Evolutionary conservation across 1,140 invertebrate species (phyloP).

Genomic region (Cotesia typhae): DNA sequence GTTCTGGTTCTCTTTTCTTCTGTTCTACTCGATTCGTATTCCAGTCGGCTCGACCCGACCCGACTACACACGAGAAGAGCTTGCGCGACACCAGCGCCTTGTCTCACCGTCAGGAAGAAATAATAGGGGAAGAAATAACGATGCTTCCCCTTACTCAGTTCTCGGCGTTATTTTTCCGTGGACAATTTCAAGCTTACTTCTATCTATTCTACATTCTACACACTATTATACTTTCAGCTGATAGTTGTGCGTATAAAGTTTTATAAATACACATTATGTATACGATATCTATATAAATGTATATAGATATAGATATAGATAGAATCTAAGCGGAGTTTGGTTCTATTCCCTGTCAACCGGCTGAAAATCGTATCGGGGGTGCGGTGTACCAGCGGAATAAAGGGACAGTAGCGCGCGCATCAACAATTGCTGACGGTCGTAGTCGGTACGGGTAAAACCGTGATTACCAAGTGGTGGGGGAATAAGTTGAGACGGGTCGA

Average conservation of each 20-base stretch:
- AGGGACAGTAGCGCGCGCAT: conserved; percentile 1
- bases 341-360: conserved; percentile 15
- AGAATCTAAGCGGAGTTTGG: neutral
- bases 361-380: neutral
- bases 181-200: neutral
- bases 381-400: conserved; percentile 25
- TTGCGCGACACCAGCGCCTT: conserved; percentile 10
- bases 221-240: no score
- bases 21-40: no score
- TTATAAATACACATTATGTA: no score
- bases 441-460: conserved; percentile 33
- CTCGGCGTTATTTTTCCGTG: neutral
- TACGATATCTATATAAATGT: neutral
- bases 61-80: neutral
- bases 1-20: no score
- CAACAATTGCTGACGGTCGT: neutral
- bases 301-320: neutral
- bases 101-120: neutral
- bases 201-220: no score
- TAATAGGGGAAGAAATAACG: neutral
- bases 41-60: no score
- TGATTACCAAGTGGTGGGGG: conserved; percentile 31
- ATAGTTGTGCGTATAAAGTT: no score
- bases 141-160: neutral
- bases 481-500: conserved; percentile 53